Conservation (phyloP, 53 echinoderm and acorn worm genomes). For the Hippasteria phrygiana region DNA sequence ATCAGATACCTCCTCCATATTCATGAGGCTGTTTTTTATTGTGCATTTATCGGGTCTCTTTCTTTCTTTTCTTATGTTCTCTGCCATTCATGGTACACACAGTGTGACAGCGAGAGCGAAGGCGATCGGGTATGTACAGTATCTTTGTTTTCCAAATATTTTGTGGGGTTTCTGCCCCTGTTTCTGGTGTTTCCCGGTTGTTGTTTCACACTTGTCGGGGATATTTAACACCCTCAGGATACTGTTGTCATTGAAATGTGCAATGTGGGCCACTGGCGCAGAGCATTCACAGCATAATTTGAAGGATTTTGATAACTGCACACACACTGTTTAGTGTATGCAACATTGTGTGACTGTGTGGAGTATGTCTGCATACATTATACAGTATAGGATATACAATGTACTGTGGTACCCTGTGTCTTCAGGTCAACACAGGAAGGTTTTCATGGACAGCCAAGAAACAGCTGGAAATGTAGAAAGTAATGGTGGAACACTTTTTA, state of each 20-base stretch:
- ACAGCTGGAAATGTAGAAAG: too few relatives aligned
- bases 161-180: not conserved
- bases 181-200: not conserved
- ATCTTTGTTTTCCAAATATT: not conserved
- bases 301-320: too few relatives aligned
- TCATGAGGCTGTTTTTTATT: constrained; percentile 41
- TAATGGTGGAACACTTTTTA: too few relatives aligned
- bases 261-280: too few relatives aligned
- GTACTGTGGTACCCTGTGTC: not conserved
- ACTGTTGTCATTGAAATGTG: too few relatives aligned
- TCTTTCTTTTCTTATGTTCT: not conserved
- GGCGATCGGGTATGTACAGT: constrained; percentile 57
- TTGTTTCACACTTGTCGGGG: not conserved
- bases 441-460: too few relatives aligned
- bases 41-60: constrained; percentile 44
- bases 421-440: not conserved
- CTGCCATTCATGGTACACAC: constrained; percentile 16
- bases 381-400: not conserved
- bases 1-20: constrained; percentile 34
- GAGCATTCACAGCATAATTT: too few relatives aligned
- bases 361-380: too few relatives aligned
- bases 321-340: not conserved
- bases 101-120: constrained; percentile 62
- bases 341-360: too few relatives aligned
- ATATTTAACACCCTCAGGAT: not conserved